Base-by-base conservation (phyloP, 53 echinoderm and acorn worm genomes). In the Antedon mediterranea region DNA sequence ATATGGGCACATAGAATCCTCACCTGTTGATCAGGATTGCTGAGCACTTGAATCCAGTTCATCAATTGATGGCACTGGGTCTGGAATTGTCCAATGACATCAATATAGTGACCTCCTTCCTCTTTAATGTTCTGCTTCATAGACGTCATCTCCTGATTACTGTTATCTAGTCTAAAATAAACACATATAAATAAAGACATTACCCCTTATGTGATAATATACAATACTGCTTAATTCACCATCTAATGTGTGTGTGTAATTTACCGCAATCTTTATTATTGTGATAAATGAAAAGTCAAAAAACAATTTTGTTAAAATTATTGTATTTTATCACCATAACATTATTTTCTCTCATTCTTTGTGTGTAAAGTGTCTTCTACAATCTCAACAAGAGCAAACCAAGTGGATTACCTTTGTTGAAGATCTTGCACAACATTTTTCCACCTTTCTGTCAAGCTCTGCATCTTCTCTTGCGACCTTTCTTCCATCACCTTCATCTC, bases 381-480 rank as follows among this genome's bases (percentile, higher is more conserved):
- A 37, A 11, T 6, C 37, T 4, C 37, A 37, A 37, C 4, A 4
- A 37, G 37, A 37, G 37, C 4, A 6, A 37, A 11, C 11, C 11
- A 6, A 37, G n/a, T 37, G 37, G 4, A 37, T 76, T 31, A 93
- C 93, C 88, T 88, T 30, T 93, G 90, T 32, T 84, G 79, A 71
- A 88, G 86, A 20, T 82, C 86, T 34, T 90, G 84, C 30, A 88
- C 90, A 43, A 88, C 75, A 57, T 84, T 86, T 43, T 83, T 78
- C 72, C 57, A 90, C 70, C 88, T 77, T 31, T 75, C 76, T 0
- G 72, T 34, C 31, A 90, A 80, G 34, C 84, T 95, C 82, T 84
- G 83, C 71, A 79, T 77, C 33, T 88, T 73, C 72, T 95, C 97
- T 34, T 80, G 77, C 29, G 72, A 34, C 42, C 85, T 84, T 0